Evolutionary conservation across 1,140 invertebrate species (phyloP).

Genomic region (Hylyphantes graminicola): DNA sequence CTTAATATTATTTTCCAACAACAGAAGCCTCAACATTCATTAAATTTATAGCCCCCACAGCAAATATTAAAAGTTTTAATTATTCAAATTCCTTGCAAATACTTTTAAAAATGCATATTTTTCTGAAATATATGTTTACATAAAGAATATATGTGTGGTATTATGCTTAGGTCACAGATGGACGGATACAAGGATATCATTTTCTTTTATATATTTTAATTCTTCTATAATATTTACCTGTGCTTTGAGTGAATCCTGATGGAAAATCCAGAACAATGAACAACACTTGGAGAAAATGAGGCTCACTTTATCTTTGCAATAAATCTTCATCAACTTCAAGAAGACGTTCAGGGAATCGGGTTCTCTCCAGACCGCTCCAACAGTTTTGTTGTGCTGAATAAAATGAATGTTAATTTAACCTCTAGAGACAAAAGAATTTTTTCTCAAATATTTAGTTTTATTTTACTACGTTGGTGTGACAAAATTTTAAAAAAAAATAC

Average conservation of each 20-base stretch:
- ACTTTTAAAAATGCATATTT: neutral
- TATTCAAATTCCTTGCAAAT: neutral
- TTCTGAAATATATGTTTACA: neutral
- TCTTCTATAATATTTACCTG: constrained; percentile 17
- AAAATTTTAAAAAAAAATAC: neutral
- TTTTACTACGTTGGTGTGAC: neutral
- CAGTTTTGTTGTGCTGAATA: constrained; percentile 50
- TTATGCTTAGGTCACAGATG: neutral
- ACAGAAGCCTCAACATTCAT: too few relatives aligned
- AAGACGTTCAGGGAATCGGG: constrained; percentile 3
- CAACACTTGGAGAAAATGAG: constrained; percentile 50
- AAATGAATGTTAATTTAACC: constrained; percentile 11
- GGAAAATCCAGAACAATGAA: constrained; percentile 49
- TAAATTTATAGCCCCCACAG: too few relatives aligned
- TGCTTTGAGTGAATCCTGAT: constrained; percentile 39
- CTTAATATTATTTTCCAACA: too few relatives aligned
- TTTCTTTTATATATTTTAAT: constrained; percentile 3
- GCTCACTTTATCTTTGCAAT: constrained; percentile 10
- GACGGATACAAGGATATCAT: neutral
- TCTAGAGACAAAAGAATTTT: neutral
- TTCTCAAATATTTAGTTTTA: neutral
- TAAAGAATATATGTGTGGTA: neutral
- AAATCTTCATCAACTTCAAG: constrained; percentile 45
- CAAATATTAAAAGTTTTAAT: too few relatives aligned
- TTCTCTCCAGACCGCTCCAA: constrained; percentile 40